phyloP scores from a whole-genome alignment of 2,888 invertebrate genomes.

The Xestia xanthographa region DNA sequence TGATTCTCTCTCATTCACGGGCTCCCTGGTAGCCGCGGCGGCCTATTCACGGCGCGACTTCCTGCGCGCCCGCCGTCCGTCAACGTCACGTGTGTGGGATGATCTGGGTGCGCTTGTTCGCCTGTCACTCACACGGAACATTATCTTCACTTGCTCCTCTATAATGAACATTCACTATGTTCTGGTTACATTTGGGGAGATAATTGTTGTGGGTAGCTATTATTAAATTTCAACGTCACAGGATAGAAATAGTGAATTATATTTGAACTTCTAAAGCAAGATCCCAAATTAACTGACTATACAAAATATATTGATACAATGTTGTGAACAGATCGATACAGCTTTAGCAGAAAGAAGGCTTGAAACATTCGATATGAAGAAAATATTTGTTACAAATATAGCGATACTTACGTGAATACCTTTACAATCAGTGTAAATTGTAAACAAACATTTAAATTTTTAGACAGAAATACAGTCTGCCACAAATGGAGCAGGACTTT shows the following conservation, averaged over 20 bases:
- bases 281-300: background rate
- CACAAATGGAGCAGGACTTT: constrained; percentile 5
- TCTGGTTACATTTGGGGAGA: background rate
- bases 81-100: constrained; percentile 42
- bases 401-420: background rate
- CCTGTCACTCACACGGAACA: constrained; percentile 39
- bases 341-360: background rate
- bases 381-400: background rate
- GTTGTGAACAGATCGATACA: background rate
- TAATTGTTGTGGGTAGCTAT: background rate
- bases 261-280: background rate
- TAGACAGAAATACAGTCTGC: constrained; percentile 5
- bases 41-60: constrained; percentile 40
- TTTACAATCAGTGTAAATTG: constrained; percentile 4
- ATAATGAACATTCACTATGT: constrained; percentile 8
- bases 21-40: background rate
- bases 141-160: constrained; percentile 28
- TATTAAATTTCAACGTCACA: background rate
- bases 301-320: too few relatives aligned
- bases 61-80: constrained; percentile 29
- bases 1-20: constrained; percentile 11
- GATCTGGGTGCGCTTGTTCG: constrained; percentile 49
- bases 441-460: constrained; percentile 3
- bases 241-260: background rate
- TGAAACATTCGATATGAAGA: background rate